Base-by-base conservation (phyloP, 2,888 invertebrate species). In the Clunio marinus region DNA sequence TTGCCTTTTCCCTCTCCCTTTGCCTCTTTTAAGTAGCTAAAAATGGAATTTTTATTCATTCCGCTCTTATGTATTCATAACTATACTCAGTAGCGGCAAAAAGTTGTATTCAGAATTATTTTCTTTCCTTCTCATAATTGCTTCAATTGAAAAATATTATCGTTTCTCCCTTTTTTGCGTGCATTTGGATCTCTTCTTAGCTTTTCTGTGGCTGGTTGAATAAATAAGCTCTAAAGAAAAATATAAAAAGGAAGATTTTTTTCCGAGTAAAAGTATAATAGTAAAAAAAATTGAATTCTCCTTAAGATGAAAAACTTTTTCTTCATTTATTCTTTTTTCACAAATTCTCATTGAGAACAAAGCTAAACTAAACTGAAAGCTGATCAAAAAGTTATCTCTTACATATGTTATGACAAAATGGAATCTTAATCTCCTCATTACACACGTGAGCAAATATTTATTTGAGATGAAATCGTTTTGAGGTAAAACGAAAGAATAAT, bases 341-440 rank as follows among this genome's bases (percentile, higher is more conserved):
- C 41, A 41, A n/a, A n/a, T n/a, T n/a, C n/a, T n/a, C n/a, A n/a
- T n/a, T n/a, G n/a, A n/a, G n/a, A n/a, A n/a, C n/a, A n/a, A n/a
- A n/a, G n/a, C n/a, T 41, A n/a, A 41, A 41, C 10, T 13, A 15
- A 41, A 2, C 4, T 41, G 41, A 41, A n/a, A 41, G 41, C 35
- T 62, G 62, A 62, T 62, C 62, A 62, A 37, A 41, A 41, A 62
- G 37, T 28, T 62, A 41, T 25, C 62, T 59, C 59, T 41, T 62
- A 25, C 24, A 41, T n/a, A 24, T 62, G 13, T 24, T 62, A 62
- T 22, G 24, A 37, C 22, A 24, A 24, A 22, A 22, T 17, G 27
- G 25, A 63, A 37, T 63, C 63, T 63, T 63, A 63, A 63, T 63
- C 63, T 63, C 25, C 37, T 63, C 22, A 60, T 27, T 28, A 58